Percentiles rank a stretch among this genome's conserved stretches.
These are phyloP conservation scores for Centroberyx gerrardi DNA, from an alignment of 2,797 vertebrate genomes.

Conservation along the genomic window DNA sequence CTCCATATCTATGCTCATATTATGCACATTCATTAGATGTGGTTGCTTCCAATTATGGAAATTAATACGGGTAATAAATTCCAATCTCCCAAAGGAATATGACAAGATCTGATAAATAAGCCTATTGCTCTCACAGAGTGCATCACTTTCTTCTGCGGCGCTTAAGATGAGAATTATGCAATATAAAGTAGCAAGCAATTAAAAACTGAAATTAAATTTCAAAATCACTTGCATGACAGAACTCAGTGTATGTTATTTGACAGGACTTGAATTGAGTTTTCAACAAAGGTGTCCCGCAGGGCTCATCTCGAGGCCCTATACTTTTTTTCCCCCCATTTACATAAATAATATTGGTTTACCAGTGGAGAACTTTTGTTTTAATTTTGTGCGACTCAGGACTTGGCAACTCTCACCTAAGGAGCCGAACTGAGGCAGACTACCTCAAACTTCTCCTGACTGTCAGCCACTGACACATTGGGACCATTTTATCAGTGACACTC, in stretches of 20 bases:
- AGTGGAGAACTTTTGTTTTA: too few relatives aligned
- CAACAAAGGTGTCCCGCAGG: conserved; percentile 23
- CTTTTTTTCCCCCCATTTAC: conserved; percentile 4
- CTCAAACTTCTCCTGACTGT: too few relatives aligned
- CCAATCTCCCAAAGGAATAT: conserved; percentile 53
- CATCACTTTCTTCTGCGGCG: conserved; percentile 21
- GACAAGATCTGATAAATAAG: conserved; percentile 64
- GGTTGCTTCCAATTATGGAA: conserved; percentile 69
- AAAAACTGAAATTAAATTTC: conserved; percentile 54
- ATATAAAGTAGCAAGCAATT: conserved; percentile 49
- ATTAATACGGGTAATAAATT: conserved; percentile 68
- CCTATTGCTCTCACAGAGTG: conserved; percentile 22
- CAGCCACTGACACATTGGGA: too few relatives aligned
- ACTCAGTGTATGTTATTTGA: conserved; percentile 17
- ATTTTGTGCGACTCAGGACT: too few relatives aligned
- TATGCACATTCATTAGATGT: conserved; percentile 70
- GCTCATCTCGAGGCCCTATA: not conserved
- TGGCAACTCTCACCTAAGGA: too few relatives aligned
- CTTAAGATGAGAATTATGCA: conserved; percentile 35
- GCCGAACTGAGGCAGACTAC: too few relatives aligned
- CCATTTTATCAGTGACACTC: too few relatives aligned
- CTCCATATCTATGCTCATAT: conserved; percentile 58
- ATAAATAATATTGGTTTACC: not conserved
- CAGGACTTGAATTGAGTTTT: conserved; percentile 3
- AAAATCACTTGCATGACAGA: conserved; percentile 17